Percentiles rank a stretch among this genome's conserved stretches.
Conservation (phyloP, 2,113 vertebrate genomes). For the Salvator merianae region DNA sequence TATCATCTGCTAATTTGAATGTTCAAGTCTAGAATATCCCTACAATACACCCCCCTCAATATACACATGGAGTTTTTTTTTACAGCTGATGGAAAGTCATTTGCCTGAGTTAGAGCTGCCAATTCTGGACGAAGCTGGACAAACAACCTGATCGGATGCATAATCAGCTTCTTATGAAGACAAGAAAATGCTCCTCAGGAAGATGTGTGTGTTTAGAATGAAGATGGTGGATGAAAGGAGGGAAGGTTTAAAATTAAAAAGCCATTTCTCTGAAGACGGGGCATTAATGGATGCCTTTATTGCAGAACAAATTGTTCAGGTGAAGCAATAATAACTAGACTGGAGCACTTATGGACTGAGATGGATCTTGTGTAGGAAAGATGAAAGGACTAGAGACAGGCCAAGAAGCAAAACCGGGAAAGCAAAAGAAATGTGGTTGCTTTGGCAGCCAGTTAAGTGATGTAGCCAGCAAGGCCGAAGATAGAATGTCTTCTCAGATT, state of each 20-base stretch:
- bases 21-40: no score
- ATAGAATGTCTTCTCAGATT: not conserved
- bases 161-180: not conserved
- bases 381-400: no score
- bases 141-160: not conserved
- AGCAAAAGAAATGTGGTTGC: no score
- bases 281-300: not conserved
- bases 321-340: not conserved
- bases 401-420: not conserved
- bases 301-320: not conserved
- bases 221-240: not conserved
- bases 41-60: no score
- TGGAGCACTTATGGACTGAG: not conserved
- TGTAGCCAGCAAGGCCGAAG: not conserved
- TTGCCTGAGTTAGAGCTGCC: not conserved
- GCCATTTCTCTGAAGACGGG: not conserved
- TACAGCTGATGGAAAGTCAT: not conserved
- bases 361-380: not conserved
- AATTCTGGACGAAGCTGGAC: not conserved
- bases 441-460: not conserved
- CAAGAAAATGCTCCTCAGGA: not conserved
- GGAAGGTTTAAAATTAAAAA: not conserved
- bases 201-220: no score
- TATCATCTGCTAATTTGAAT: no score
- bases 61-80: no score